phyloP scores from a whole-genome alignment of 2,888 invertebrate species.

The Platypus cylindrus region DNA sequence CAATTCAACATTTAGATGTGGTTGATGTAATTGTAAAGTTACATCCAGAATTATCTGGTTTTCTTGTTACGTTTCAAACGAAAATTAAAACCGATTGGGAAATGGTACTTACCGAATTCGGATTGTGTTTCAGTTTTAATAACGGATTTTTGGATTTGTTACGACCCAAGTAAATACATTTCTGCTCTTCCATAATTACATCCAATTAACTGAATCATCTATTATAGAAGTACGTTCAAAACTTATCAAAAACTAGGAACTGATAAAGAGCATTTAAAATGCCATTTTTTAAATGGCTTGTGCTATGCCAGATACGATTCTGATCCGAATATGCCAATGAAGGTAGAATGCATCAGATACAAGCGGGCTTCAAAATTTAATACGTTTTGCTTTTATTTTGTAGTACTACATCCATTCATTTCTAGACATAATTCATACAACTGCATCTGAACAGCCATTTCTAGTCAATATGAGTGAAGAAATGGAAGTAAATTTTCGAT shows the following conservation, averaged over 20 bases:
- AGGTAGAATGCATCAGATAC: too few species aligned
- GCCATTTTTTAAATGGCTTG: slow-evolving; percentile 36
- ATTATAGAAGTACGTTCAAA: not conserved
- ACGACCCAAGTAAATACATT: slow-evolving; percentile 36
- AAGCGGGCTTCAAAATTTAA: not conserved
- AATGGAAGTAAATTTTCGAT: slow-evolving; percentile 32
- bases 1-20: slow-evolving; percentile 34
- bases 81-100: slow-evolving; percentile 33
- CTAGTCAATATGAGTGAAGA: slow-evolving; percentile 33
- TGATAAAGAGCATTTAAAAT: slow-evolving; percentile 20
- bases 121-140: slow-evolving; percentile 51
- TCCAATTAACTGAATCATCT: not conserved
- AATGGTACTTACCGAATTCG: slow-evolving; percentile 51
- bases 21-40: slow-evolving; percentile 38
- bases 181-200: too few species aligned
- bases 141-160: slow-evolving; percentile 42
- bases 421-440: slow-evolving; percentile 42
- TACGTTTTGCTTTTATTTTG: slow-evolving; percentile 8
- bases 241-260: not conserved
- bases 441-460: slow-evolving; percentile 26
- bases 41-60: slow-evolving; percentile 36
- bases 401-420: slow-evolving; percentile 50
- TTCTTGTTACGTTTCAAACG: slow-evolving; percentile 37
- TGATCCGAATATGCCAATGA: slow-evolving; percentile 29
- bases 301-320: slow-evolving; percentile 37